A percentile compares a stretch with the other conserved stretches of the same genome.
These are phyloP conservation scores for Cotesia typhae DNA, from an alignment of 1,140 invertebrate species.

Conservation along the genomic window DNA sequence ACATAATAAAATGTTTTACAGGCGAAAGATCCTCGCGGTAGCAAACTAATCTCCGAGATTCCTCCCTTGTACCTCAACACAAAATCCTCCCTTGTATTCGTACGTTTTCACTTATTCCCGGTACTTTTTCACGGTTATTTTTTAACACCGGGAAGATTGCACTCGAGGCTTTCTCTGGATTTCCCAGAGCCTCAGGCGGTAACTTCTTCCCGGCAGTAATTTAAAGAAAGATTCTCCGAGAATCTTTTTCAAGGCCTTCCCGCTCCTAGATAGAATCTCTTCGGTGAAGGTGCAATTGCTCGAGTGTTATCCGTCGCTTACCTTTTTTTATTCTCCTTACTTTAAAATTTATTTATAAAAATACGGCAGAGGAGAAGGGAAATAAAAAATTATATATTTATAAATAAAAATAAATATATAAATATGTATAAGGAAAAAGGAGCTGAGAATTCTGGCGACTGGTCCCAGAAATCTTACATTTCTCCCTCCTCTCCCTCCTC, in stretches of 20 bases:
- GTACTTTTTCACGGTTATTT: no score
- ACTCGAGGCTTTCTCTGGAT: no score
- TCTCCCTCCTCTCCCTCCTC: not conserved
- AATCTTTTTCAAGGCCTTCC: not conserved
- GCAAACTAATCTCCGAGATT: no score
- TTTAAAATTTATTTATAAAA: not conserved
- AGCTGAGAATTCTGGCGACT: conserved; percentile 17
- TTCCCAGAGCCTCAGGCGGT: no score
- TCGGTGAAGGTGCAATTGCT: not conserved
- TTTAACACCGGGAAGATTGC: no score
- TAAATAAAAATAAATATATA: not conserved
- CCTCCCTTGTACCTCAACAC: no score
- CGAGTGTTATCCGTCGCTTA: conserved; percentile 10
- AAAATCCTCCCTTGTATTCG: no score
- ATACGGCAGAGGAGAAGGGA: no score
- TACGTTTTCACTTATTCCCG: no score
- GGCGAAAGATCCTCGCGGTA: no score
- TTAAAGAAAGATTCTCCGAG: not conserved
- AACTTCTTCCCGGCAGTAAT: not conserved
- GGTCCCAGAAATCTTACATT: conserved; percentile 6
- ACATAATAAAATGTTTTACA: no score
- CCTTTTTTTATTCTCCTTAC: not conserved
- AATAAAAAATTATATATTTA: not conserved
- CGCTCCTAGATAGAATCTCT: not conserved
- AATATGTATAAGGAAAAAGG: not conserved